Percentiles rank a stretch among this genome's conserved stretches.
Conservation (phyloP, 2,113 vertebrate species). For the Arvicanthis niloticus region DNA sequence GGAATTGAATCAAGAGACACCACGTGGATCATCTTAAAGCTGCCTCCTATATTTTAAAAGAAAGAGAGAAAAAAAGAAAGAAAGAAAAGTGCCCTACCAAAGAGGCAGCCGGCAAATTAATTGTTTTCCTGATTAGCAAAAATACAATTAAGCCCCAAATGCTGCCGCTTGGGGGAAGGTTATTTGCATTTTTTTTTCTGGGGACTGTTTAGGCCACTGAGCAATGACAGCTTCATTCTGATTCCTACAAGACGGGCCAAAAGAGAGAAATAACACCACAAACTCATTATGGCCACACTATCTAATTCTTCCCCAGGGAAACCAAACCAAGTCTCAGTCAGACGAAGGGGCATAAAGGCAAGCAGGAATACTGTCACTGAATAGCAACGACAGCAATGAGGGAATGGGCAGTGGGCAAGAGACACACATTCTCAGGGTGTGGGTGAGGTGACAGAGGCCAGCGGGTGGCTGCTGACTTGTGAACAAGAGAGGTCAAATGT, state of each 20-base stretch:
- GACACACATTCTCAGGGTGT: fast-evolving
- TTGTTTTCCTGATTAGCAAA: conserved; percentile 86
- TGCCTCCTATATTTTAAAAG: conserved; percentile 47
- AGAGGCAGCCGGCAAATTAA: conserved; percentile 79
- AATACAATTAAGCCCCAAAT: conserved; percentile 85
- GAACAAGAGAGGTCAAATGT: not conserved
- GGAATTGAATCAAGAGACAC: conserved; percentile 64
- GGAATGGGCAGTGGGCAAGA: not conserved
- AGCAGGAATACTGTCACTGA: not conserved
- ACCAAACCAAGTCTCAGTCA: conserved; percentile 42
- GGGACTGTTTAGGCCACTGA: conserved; percentile 71
- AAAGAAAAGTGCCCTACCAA: conserved; percentile 24
- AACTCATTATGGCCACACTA: conserved; percentile 81
- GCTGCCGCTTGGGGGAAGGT: conserved; percentile 74
- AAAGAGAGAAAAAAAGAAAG: not conserved
- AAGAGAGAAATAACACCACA: conserved; percentile 82
- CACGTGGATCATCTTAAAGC: conserved; percentile 64
- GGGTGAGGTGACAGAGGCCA: not conserved
- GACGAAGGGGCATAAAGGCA: not conserved
- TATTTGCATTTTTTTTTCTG: conserved; percentile 71
- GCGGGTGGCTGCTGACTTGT: not conserved
- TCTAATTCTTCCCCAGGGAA: conserved; percentile 83
- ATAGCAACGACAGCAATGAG: not conserved
- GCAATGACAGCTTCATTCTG: conserved; percentile 85
- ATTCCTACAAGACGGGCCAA: conserved; percentile 72